Evolutionary conservation across 2,888 invertebrate species (phyloP).

Genomic region (Euphydryas editha): DNA sequence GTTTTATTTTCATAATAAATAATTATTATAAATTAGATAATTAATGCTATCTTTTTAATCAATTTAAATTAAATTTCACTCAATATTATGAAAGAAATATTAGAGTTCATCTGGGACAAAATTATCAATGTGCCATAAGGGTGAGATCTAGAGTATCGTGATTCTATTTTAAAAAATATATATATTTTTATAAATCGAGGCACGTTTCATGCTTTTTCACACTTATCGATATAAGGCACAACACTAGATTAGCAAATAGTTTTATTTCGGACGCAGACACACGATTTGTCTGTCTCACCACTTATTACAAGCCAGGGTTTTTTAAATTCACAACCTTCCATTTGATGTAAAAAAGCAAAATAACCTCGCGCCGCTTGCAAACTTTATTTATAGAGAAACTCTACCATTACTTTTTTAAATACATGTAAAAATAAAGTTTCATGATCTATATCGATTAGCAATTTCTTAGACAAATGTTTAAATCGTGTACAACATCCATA

Average conservation of each 20-base stretch:
- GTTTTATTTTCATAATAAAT: too few species aligned
- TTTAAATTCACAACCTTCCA: slow-evolving; percentile 46
- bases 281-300: slow-evolving; percentile 45
- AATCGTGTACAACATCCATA: too few species aligned
- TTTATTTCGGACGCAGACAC: slow-evolving; percentile 50
- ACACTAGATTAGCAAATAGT: slow-evolving; percentile 48
- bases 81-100: too few species aligned
- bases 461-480: background rate
- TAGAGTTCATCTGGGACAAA: too few species aligned
- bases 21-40: too few species aligned
- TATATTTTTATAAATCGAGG: background rate
- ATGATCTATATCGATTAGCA: background rate
- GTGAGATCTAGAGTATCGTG: too few species aligned
- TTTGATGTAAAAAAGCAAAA: slow-evolving; percentile 39
- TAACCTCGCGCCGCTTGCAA: slow-evolving; percentile 38
- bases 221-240: slow-evolving; percentile 28
- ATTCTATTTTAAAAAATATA: background rate
- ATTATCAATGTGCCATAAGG: too few species aligned
- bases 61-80: too few species aligned
- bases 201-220: background rate
- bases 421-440: background rate
- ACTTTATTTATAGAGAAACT: slow-evolving; percentile 37
- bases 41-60: too few species aligned
- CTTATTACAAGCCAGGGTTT: slow-evolving; percentile 45
- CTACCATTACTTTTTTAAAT: slow-evolving; percentile 23